Conservation (phyloP, 2,113 vertebrate genomes). For the Lamprotornis superbus region DNA sequence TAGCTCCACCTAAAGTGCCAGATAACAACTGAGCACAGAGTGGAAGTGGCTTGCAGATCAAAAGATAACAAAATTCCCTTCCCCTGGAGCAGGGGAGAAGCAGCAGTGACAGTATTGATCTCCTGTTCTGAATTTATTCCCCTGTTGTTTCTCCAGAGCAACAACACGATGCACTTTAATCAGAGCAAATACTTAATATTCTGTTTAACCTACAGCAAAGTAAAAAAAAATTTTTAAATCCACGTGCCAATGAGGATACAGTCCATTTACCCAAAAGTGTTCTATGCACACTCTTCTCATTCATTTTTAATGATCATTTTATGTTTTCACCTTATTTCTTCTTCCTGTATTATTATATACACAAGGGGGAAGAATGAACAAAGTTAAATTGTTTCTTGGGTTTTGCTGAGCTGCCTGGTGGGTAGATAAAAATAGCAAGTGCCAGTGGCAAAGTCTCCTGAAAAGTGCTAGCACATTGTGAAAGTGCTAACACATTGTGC, state of each 20-base stretch:
- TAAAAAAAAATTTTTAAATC: not conserved
- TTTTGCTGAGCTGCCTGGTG: slow-evolving; percentile 64
- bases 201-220: slow-evolving; percentile 9
- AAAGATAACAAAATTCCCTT: not conserved
- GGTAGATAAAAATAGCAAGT: slow-evolving; percentile 66
- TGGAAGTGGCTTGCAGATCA: not conserved
- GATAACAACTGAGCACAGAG: not conserved
- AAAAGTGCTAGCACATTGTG: slow-evolving; percentile 50
- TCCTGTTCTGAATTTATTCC: not conserved
- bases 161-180: not conserved
- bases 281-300: not conserved
- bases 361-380: slow-evolving; percentile 26
- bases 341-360: slow-evolving; percentile 35
- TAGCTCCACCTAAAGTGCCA: not conserved
- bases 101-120: not conserved
- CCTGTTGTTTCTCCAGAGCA: not conserved
- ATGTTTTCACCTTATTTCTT: slow-evolving; percentile 37
- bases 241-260: not conserved
- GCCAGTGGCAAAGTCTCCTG: slow-evolving; percentile 47
- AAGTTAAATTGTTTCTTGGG: slow-evolving; percentile 63
- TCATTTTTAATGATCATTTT: slow-evolving; percentile 55
- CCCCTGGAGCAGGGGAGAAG: not conserved
- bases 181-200: slow-evolving; percentile 28
- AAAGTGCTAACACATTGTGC: slow-evolving; percentile 28
- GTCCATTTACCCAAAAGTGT: slow-evolving; percentile 20